Percentiles rank a stretch among this genome's conserved stretches.
Evolutionary conservation across 2,113 vertebrate genomes (phyloP).

Genomic region (Gambusia affinis): DNA sequence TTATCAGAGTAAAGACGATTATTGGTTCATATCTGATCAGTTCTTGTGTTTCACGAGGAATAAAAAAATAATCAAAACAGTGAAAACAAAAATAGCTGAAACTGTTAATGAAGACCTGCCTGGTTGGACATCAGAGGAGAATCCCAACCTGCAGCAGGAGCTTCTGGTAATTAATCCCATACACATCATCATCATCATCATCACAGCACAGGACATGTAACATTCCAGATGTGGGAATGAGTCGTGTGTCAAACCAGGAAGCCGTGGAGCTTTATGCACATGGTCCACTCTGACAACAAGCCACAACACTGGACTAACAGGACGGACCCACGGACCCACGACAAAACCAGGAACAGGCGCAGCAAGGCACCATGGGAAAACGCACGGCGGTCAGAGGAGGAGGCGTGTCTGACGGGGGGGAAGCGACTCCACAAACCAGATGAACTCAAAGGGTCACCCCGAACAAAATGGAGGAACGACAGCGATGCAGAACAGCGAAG

Average conservation of each 20-base stretch:
- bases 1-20: too few relatives aligned
- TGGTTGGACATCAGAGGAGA: not conserved
- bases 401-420: conserved; percentile 68
- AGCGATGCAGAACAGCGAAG: conserved; percentile 70
- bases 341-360: conserved; percentile 72
- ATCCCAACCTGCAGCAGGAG: not conserved
- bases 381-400: conserved; percentile 56
- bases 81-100: conserved; percentile 8
- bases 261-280: conserved; percentile 65
- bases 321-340: conserved; percentile 76
- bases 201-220: conserved; percentile 37
- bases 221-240: conserved; percentile 44
- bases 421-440: conserved; percentile 61
- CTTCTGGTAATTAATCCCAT: not conserved
- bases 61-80: not conserved
- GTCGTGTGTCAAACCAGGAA: conserved; percentile 61
- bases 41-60: not conserved
- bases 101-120: not conserved
- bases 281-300: conserved; percentile 67
- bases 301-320: conserved; percentile 75
- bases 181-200: conserved; percentile 17
- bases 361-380: conserved; percentile 70
- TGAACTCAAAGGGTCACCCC: conserved; percentile 63
- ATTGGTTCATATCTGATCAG: not conserved
- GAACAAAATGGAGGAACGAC: conserved; percentile 50